Evolutionary conservation across 2,888 invertebrate genomes (phyloP).

Genomic region (Pimpla rufipes): DNA sequence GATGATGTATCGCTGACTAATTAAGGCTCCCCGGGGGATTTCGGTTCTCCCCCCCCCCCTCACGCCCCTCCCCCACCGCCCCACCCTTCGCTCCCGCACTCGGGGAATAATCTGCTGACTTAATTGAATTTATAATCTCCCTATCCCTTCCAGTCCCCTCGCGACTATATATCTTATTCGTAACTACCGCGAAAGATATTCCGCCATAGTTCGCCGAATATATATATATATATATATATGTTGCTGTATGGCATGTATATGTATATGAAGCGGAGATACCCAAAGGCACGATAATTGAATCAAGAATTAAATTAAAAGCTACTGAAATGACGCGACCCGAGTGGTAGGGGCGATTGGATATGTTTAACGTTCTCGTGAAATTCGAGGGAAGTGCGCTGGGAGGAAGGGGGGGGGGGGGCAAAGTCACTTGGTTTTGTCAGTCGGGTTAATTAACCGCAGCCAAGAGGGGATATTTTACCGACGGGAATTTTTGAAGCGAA

Average conservation of each 20-base stretch:
- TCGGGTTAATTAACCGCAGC: too few relatives aligned
- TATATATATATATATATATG: neutral
- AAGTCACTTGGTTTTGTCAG: too few relatives aligned
- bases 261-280: conserved; percentile 24
- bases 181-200: conserved; percentile 11
- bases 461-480: too few relatives aligned
- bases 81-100: conserved; percentile 32
- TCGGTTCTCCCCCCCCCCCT: conserved; percentile 14
- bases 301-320: conserved; percentile 52
- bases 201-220: neutral
- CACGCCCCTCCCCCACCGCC: neutral
- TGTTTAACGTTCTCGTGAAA: conserved; percentile 29
- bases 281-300: conserved; percentile 51
- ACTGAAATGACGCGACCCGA: conserved; percentile 39
- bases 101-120: conserved; percentile 65
- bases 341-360: neutral
- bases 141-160: conserved; percentile 19
- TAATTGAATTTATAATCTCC: conserved; percentile 69
- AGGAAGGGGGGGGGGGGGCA: too few relatives aligned
- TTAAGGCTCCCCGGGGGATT: conserved; percentile 60
- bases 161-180: conserved; percentile 12
- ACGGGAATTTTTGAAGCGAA: too few relatives aligned
- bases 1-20: conserved; percentile 65
- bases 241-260: neutral
- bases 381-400: neutral